These are phyloP conservation scores for Achatina immaculata DNA, from an alignment of 1,140 invertebrate genomes.

Conservation along the genomic window DNA sequence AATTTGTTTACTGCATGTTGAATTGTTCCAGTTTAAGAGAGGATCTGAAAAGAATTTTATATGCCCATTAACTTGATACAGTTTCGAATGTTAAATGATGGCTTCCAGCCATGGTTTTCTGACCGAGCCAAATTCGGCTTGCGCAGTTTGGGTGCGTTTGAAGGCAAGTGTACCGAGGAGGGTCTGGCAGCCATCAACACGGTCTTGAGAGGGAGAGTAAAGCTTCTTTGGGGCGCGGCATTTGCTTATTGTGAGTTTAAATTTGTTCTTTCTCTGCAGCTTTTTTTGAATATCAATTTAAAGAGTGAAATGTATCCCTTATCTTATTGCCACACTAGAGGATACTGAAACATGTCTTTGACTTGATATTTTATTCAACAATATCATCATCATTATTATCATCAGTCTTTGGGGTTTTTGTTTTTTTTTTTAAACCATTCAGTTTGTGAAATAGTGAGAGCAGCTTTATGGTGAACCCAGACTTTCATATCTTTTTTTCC, in stretches of 20 bases:
- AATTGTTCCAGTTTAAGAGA: too few relatives aligned
- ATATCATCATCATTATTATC: too few relatives aligned
- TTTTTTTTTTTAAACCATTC: too few relatives aligned
- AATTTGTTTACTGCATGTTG: too few relatives aligned
- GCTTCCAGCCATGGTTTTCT: conserved; percentile 69
- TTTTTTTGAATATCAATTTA: not conserved
- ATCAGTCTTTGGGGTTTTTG: too few relatives aligned
- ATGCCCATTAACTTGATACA: conserved; percentile 52
- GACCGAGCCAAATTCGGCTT: conserved; percentile 65
- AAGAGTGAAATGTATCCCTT: not conserved
- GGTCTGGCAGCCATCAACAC: conserved; percentile 68
- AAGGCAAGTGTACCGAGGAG: conserved; percentile 65
- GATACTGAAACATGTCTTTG: too few relatives aligned
- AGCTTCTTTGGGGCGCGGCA: conserved; percentile 65
- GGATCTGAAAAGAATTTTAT: too few relatives aligned
- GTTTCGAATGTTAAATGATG: conserved; percentile 69
- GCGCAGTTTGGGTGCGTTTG: conserved; percentile 50
- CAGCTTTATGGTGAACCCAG: too few relatives aligned
- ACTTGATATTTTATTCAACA: too few relatives aligned
- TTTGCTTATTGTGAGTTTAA: conserved; percentile 66
- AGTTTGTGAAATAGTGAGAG: too few relatives aligned
- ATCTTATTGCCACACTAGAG: too few relatives aligned
- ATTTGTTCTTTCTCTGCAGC: not conserved
- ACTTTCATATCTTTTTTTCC: too few relatives aligned
- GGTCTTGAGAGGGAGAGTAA: conserved; percentile 61